Evolutionary conservation across 2,888 invertebrate genomes (phyloP).

Genomic region (Bruchidius siliquastri): DNA sequence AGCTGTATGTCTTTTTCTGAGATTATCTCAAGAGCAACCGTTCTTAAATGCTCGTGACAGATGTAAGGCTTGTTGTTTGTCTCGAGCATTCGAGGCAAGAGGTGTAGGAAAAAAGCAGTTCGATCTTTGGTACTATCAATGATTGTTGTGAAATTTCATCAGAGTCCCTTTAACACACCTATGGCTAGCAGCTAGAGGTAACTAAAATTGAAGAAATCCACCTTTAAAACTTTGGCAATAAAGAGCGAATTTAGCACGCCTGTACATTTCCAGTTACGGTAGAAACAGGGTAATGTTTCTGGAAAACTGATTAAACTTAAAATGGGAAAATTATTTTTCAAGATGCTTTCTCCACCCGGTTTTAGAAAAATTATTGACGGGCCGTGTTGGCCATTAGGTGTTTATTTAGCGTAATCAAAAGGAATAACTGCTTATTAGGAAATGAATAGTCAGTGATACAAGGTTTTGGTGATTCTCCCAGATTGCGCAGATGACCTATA

Average conservation of each 20-base stretch:
- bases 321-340: background rate
- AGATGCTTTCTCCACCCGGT: background rate
- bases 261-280: background rate
- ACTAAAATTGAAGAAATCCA: background rate
- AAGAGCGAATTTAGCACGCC: background rate
- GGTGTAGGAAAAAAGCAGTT: too few species aligned
- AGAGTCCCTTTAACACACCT: background rate
- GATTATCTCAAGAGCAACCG: too few species aligned
- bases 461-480: too few species aligned
- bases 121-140: too few species aligned
- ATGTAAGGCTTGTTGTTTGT: too few species aligned
- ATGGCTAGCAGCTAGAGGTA: background rate
- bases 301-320: background rate
- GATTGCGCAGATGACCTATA: too few species aligned
- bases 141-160: background rate
- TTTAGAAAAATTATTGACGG: background rate
- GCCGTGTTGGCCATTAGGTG: background rate
- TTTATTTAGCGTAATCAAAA: background rate
- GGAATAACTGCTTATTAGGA: too few species aligned
- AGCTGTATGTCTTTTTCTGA: too few species aligned
- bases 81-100: too few species aligned
- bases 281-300: background rate
- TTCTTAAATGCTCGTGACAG: too few species aligned
- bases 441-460: too few species aligned
- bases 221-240: background rate